Evolutionary conservation across 2,888 invertebrate species (phyloP).

Genomic region (Eueremaeus valkanovi): DNA sequence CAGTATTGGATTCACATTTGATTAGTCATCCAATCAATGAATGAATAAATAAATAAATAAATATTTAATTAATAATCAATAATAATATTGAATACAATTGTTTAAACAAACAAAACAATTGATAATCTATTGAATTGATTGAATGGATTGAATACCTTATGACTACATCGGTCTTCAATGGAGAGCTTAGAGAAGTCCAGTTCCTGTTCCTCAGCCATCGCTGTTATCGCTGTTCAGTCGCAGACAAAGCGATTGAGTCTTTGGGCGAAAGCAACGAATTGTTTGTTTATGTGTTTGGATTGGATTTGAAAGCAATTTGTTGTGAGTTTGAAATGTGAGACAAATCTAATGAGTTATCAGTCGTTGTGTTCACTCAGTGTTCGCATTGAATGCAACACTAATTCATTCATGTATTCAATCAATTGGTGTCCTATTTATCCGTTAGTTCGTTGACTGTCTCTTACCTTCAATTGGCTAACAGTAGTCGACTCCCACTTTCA

Average conservation of each 20-base stretch:
- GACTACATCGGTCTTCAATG: constrained; percentile 82
- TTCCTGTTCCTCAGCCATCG: constrained; percentile 50
- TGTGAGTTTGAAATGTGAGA: not conserved
- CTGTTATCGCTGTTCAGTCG: not conserved
- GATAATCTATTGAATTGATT: constrained; percentile 17
- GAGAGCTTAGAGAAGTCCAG: constrained; percentile 54
- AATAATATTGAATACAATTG: too few species aligned
- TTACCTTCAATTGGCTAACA: not conserved
- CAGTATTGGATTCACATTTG: not conserved
- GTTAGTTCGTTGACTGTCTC: not conserved
- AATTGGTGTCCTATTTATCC: constrained; percentile 14
- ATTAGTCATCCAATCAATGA: not conserved
- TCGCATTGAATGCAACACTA: not conserved
- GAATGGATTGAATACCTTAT: constrained; percentile 62
- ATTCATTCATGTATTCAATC: not conserved
- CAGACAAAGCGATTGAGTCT: not conserved
- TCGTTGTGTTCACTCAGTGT: not conserved
- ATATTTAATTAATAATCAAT: too few species aligned
- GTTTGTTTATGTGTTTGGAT: not conserved
- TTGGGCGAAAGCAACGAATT: too few species aligned
- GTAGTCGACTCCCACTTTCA: constrained; percentile 1
- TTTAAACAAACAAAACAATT: too few species aligned
- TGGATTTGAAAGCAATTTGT: not conserved
- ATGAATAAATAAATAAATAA: too few species aligned
- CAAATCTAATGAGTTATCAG: not conserved